Evolutionary conservation across 2,888 invertebrate species (phyloP), one percentile per base, ranked within the genome.

Genomic region (Xestobium rufovillosum): DNA sequence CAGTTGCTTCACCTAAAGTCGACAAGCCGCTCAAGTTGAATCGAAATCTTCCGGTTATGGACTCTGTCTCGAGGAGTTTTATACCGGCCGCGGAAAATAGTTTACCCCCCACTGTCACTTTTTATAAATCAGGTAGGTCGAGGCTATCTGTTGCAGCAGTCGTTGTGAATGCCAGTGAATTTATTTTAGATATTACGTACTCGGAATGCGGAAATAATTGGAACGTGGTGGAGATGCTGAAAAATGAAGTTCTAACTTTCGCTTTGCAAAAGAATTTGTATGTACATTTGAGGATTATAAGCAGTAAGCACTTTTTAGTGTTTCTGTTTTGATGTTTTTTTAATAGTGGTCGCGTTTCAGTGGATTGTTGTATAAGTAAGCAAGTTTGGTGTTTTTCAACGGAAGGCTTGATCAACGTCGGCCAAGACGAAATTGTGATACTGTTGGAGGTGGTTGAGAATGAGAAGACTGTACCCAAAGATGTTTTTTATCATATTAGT

Each of bases 381-480:
- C 70, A 70, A 42, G 80, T 80, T 41, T 85, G 88, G 76, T 83
- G 83, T 59, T 80, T 87, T 51, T 76, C 81, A 13, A 83, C 85
- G 0, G 71, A 74, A 47, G 89, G 89, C 9, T 68, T 89, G 61
- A 78, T 79, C 40, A 78, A 79, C 39, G 85, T 86, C 11, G 86
- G 85, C 2, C 88, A 87, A 57, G 87, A 88, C 57, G 89, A 89
- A 66, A 68, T 90, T 12, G 75, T 87, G 29, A 73, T 86, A 38
- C 59, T 88, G 25, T 63, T 89, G 13, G 85, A 87, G 60, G 66
- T 75, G 17, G 68, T 74, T 4, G 75, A 78, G 3, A 72, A 74
- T 35, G 80, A 81, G 52, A 69, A 69, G 32, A 63, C 60, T 29
- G 64, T 78, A 17, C 83, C 85, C 0, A 75, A 76, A 50, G 87